Evolutionary conservation across 2,888 invertebrate genomes (phyloP).

Genomic region (Sinhomidia bicolor): DNA sequence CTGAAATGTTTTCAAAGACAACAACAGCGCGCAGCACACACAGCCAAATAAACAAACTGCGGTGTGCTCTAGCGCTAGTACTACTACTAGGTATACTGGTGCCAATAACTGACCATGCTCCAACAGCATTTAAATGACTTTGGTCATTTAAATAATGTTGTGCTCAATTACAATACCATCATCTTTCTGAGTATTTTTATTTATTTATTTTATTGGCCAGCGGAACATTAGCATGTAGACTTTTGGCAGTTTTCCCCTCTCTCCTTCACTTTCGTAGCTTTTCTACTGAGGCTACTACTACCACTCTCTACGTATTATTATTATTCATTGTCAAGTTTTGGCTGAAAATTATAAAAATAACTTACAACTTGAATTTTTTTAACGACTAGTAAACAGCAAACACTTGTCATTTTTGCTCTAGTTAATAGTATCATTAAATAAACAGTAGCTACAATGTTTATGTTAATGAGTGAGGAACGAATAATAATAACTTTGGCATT

Average conservation of each 20-base stretch:
- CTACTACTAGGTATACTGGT: background rate
- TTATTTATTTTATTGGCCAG: constrained; percentile 21
- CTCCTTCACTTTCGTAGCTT: too few relatives aligned
- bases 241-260: constrained; percentile 38
- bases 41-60: constrained; percentile 13
- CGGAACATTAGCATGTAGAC: background rate
- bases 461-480: constrained; percentile 42
- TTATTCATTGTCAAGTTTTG: constrained; percentile 27
- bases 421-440: constrained; percentile 26
- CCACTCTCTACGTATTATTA: background rate
- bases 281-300: too few relatives aligned
- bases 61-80: background rate
- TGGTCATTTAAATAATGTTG: background rate
- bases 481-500: constrained; percentile 55
- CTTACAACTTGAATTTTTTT: constrained; percentile 43
- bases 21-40: too few relatives aligned
- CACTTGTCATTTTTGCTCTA: constrained; percentile 53
- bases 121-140: background rate
- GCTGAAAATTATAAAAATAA: background rate
- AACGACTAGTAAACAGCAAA: background rate
- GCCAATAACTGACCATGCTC: constrained; percentile 40
- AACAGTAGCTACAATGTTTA: background rate
- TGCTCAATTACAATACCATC: constrained; percentile 18
- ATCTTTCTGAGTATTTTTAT: too few relatives aligned
- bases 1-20: constrained; percentile 7